Percentiles rank a stretch among this genome's conserved stretches.
Evolutionary conservation across 1,140 invertebrate genomes (phyloP).

Genomic region (Pseudomyrmex cubaensis): DNA sequence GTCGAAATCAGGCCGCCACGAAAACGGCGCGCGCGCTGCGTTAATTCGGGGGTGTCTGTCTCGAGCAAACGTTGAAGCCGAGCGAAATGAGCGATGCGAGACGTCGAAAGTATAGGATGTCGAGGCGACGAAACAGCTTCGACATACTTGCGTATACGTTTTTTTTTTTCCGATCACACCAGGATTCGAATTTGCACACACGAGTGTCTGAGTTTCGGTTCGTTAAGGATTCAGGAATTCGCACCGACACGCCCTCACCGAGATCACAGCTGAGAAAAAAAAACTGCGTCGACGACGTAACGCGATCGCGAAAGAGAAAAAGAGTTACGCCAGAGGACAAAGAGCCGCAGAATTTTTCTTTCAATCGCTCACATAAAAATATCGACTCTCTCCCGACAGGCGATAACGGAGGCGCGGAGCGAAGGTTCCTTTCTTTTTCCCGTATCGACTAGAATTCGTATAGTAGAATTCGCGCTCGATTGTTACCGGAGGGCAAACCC

Average conservation of each 20-base stretch:
- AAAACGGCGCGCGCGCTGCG: slow-evolving; percentile 39
- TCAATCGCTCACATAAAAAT: neutral
- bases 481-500: slow-evolving; percentile 65
- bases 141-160: neutral
- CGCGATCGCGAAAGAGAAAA: neutral
- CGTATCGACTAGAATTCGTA: slow-evolving; percentile 52
- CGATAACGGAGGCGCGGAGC: slow-evolving; percentile 16
- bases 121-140: slow-evolving; percentile 35
- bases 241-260: neutral
- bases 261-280: neutral
- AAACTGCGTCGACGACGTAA: neutral
- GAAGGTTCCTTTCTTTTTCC: slow-evolving; percentile 21
- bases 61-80: slow-evolving; percentile 40
- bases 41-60: slow-evolving; percentile 41
- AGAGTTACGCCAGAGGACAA: neutral
- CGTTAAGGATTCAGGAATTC: slow-evolving; percentile 52
- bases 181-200: slow-evolving; percentile 19
- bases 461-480: slow-evolving; percentile 69
- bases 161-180: slow-evolving; percentile 28
- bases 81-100: slow-evolving; percentile 46
- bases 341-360: neutral
- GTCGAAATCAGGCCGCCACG: slow-evolving; percentile 23
- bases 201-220: slow-evolving; percentile 16
- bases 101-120: slow-evolving; percentile 53
- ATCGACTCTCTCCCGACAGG: neutral